Base-by-base conservation (phyloP, 2,113 vertebrate species). In the Fulmarus glacialis region DNA sequence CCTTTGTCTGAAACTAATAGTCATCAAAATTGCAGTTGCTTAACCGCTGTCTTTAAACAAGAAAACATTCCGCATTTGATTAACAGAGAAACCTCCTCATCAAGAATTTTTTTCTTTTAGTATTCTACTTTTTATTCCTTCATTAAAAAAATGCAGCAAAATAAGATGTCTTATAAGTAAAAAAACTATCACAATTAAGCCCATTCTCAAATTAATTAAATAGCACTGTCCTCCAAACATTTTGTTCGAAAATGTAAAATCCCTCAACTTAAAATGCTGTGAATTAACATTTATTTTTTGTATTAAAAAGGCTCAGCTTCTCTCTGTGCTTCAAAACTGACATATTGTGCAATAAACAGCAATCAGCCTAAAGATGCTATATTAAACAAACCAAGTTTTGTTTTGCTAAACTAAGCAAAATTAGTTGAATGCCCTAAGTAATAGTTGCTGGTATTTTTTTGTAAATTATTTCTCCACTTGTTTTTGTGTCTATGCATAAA, bases 401-500 rank as follows among this genome's bases (percentile, higher is more conserved):
- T 98, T 98, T 98, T 97, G 93, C 98, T 98, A 98, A 99, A 99
- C 99, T 99, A 99, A 99, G 99, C 99, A 98, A 99, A 99, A 99
- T 99, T 99, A 99, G 98, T 98, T 98, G 98, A 99, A 99, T 98
- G 98, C 98, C 99, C 98, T 99, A 99, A 99, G 99, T 99, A 99
- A 99, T 99, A 99, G 98, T 99, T 99, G 98, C 98, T 98, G 98
- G 98, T 98, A 99, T 99, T 98, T 99, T 98, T 98, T 98, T 98
- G 98, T 98, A 99, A 99, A 99, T 99, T 98, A 99, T 99, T 99
- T 99, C 99, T 98, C 98, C 99, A 99, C 99, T 99, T 99, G 98
- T 99, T 99, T 99, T 99, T 99, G 98, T 99, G 99, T 99, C 99
- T 98, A 97, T 98, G 99, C 99, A 99, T 99, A 99, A 99, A 99